A percentile compares a stretch with the other conserved stretches of the same genome.
Conservation (phyloP, 2,797 vertebrate genomes). For the Tangara arthus region DNA sequence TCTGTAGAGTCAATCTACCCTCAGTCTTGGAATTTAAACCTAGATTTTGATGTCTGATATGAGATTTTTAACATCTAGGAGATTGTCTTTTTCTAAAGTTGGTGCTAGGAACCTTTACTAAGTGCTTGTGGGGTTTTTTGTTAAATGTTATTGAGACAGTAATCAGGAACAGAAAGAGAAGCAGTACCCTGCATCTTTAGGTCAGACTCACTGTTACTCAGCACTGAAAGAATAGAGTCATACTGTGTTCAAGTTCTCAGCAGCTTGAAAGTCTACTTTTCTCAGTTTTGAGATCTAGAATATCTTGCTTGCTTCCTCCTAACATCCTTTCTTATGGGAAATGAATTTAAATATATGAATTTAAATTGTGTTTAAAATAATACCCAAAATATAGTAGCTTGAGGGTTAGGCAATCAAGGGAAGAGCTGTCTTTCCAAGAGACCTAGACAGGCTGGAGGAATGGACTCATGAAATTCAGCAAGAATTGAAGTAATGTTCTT, state of each 20-base stretch:
- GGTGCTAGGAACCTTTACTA: not conserved
- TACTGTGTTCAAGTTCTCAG: not conserved
- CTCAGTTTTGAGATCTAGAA: not conserved
- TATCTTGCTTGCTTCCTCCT: not conserved
- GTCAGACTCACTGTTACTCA: not conserved
- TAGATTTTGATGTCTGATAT: not conserved
- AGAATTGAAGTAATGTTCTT: not conserved
- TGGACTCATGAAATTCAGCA: not conserved
- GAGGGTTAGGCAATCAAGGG: not conserved
- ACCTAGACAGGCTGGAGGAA: not conserved
- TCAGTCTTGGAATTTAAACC: not conserved
- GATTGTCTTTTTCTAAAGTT: not conserved
- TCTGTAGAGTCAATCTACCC: not conserved
- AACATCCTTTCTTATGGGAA: not conserved
- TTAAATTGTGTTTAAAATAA: not conserved
- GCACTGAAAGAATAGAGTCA: not conserved
- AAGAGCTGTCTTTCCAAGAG: not conserved
- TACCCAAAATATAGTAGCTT: not conserved
- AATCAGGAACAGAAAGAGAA: not conserved
- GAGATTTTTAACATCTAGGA: not conserved
- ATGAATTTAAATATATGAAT: not conserved
- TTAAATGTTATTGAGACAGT: not conserved
- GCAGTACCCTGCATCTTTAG: not conserved
- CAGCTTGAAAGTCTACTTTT: not conserved
- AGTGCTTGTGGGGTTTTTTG: accelerated